Base-by-base conservation (phyloP, 2,888 invertebrate species). In the Eurois occulta region DNA sequence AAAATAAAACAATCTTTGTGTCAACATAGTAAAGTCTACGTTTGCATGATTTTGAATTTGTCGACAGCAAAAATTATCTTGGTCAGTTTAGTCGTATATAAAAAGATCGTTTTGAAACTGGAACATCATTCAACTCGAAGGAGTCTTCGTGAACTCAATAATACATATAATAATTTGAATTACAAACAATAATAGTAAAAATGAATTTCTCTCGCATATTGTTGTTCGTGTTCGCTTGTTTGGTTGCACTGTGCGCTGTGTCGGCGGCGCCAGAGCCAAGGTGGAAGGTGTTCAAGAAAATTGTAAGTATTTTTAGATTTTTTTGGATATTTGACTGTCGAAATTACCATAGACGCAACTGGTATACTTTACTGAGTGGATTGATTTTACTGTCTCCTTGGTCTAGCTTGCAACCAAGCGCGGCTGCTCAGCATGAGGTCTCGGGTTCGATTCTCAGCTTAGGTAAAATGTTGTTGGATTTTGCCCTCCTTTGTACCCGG, bases 211-310 rank as follows among this genome's bases (percentile, higher is more conserved):
- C 89, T 8, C 90, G 88, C 67, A 72, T 94, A 55, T 87, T 94
- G 10, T 90, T 93, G 68, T 91, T 94, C 80, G 90, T 92, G 41
- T 93, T 93, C 77, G 91, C 92, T 76, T 90, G 93, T 77, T 84
- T 92, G 64, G 77, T 93, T 77, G 92, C 90, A 35, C 68, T 94
- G 76, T 86, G 87, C 35, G 75, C 90, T 8, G 93, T 93, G 0
- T 88, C 92, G 4, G 93, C 91, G 2, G 92, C 92, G 16, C 94
- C 93, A 1, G 90, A 91, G 48, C 94, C 94, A 0, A 88, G 88
- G 78, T 94, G 94, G 93, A 94, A 92, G 70, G 76, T 92, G 13
- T 94, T 94, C 76, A 94, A 94, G 85, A 94, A 92, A 91, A 87
- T 94, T 89, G 94, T 94, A 88, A 94, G 93, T 92, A 64, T 21